phyloP scores from a whole-genome alignment of 2,797 vertebrate genomes.

The Lacerta viridis region DNA sequence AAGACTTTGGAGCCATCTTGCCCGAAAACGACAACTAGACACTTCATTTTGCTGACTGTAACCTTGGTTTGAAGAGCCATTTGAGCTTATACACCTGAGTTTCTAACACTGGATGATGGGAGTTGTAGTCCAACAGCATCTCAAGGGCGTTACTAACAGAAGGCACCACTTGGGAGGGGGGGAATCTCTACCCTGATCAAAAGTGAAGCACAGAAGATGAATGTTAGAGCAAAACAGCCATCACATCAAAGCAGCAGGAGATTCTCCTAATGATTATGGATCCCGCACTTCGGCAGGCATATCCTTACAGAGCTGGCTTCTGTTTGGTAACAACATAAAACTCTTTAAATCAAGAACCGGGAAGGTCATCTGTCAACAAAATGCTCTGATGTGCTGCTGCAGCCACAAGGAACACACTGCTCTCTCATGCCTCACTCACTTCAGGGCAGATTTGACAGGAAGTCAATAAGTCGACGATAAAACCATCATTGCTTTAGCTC shows the following conservation, averaged over 20 bases:
- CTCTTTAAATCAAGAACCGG: fast-evolving
- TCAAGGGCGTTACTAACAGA: too few relatives aligned
- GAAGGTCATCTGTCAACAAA: constrained; percentile 17
- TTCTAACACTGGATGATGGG: too few relatives aligned
- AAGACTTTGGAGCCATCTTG: too few relatives aligned
- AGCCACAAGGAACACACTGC: background rate
- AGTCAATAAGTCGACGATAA: fast-evolving
- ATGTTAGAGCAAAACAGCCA: background rate
- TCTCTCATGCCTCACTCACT: background rate
- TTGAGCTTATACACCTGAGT: too few relatives aligned
- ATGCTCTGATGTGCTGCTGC: too few relatives aligned
- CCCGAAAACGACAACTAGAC: too few relatives aligned
- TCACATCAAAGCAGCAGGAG: fast-evolving
- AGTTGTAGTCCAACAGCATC: too few relatives aligned
- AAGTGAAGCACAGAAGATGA: background rate
- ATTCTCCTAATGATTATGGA: background rate
- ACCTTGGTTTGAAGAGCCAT: too few relatives aligned
- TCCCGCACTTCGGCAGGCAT: background rate
- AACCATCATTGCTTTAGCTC: constrained; percentile 42
- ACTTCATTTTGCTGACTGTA: too few relatives aligned
- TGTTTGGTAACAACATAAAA: background rate
- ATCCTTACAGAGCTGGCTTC: background rate
- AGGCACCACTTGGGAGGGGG: too few relatives aligned
- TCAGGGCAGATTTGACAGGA: background rate
- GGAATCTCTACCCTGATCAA: background rate